A percentile compares a stretch with the other conserved stretches of the same genome.
Evolutionary conservation across 2,797 vertebrate species (phyloP).

Genomic region (Graptemys geographica): DNA sequence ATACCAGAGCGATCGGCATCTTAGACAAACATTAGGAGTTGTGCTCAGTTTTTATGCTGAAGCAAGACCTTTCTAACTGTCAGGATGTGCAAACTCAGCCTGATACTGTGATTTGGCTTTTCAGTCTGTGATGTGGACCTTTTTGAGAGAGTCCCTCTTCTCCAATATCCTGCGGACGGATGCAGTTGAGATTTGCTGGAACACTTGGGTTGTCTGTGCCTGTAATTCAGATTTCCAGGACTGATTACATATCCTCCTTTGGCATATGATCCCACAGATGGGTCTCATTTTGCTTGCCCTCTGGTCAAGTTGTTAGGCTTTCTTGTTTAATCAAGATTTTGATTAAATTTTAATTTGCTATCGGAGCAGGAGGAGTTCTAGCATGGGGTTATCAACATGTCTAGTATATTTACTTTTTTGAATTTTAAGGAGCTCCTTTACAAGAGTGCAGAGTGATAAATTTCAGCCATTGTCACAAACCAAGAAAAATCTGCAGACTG

Average conservation of each 20-base stretch:
- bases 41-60: rapidly evolving
- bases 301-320: not conserved
- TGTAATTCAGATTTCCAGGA: not conserved
- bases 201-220: not conserved
- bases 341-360: not conserved
- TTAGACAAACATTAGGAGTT: rapidly evolving
- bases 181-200: not conserved
- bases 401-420: not conserved
- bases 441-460: not conserved
- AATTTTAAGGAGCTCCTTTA: not conserved
- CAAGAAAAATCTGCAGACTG: not conserved
- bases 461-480: not conserved
- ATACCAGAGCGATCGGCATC: rapidly evolving
- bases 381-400: not conserved
- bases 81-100: rapidly evolving
- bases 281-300: not conserved
- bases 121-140: not conserved
- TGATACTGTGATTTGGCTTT: not conserved
- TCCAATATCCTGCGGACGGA: too few relatives aligned
- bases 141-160: not conserved
- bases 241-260: not conserved
- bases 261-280: not conserved
- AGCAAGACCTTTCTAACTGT: not conserved
- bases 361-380: not conserved
- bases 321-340: not conserved